A percentile compares a stretch with the other conserved stretches of the same genome.
These are phyloP conservation scores for Esox masquinongy DNA, from an alignment of 2,797 vertebrate genomes.

Conservation along the genomic window DNA sequence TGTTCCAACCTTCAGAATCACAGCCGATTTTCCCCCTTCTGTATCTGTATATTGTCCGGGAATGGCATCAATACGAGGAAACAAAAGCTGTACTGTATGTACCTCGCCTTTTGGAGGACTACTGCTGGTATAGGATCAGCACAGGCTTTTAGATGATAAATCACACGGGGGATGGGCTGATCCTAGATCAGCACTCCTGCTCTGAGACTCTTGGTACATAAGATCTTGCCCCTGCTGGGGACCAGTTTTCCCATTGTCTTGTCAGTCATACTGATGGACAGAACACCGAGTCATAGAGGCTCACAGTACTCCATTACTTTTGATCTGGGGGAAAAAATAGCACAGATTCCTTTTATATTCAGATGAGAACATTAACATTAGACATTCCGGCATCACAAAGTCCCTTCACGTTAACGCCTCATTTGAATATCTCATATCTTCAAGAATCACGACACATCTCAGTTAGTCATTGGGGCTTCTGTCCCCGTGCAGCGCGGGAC, in stretches of 20 bases:
- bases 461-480: conserved; percentile 76
- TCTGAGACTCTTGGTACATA: background rate
- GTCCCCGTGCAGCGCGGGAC: conserved; percentile 69
- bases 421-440: conserved; percentile 85
- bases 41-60: background rate
- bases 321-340: conserved; percentile 63
- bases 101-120: background rate
- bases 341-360: conserved; percentile 81
- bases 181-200: background rate
- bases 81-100: conserved; percentile 35
- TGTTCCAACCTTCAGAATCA: background rate
- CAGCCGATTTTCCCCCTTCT: background rate
- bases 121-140: background rate
- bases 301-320: conserved; percentile 58
- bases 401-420: conserved; percentile 77
- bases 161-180: background rate
- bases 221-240: conserved; percentile 2
- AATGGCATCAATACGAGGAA: conserved; percentile 39
- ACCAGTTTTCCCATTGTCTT: conserved; percentile 76
- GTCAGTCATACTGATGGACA: conserved; percentile 69
- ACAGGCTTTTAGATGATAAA: background rate
- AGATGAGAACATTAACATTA: conserved; percentile 85
- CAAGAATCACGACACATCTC: conserved; percentile 67
- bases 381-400: conserved; percentile 71
- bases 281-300: conserved; percentile 60